Conservation (phyloP, 2,888 invertebrate species). For the Barypeithes pellucidus region DNA sequence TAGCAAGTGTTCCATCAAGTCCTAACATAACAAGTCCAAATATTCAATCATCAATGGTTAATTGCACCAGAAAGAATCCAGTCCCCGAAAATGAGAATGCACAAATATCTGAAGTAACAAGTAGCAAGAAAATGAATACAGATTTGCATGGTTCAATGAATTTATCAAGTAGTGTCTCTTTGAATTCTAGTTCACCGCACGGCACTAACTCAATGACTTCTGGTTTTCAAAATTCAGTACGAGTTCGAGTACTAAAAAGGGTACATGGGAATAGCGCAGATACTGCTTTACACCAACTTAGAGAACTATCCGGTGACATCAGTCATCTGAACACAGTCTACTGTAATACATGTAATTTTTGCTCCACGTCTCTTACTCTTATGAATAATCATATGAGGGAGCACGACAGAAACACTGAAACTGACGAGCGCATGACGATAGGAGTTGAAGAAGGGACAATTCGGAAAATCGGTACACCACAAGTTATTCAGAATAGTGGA, state of each 20-base stretch:
- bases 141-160: not conserved
- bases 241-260: too few relatives aligned
- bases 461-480: not conserved
- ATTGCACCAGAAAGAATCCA: not conserved
- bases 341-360: not conserved
- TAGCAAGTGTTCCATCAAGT: not conserved
- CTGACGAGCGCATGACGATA: not conserved
- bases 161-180: too few relatives aligned
- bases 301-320: not conserved
- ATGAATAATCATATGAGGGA: not conserved
- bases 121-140: not conserved
- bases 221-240: too few relatives aligned
- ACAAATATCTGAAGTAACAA: not conserved
- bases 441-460: not conserved
- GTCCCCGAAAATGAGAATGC: not conserved
- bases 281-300: too few relatives aligned
- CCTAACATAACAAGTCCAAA: not conserved
- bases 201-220: too few relatives aligned
- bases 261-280: too few relatives aligned
- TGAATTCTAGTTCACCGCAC: too few relatives aligned
- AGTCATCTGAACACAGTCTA: not conserved
- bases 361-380: not conserved
- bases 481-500: not conserved
- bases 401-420: not conserved
- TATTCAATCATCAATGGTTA: not conserved